These are phyloP conservation scores for Hybos culiciformis DNA, from an alignment of 2,888 invertebrate species.

Conservation along the genomic window DNA sequence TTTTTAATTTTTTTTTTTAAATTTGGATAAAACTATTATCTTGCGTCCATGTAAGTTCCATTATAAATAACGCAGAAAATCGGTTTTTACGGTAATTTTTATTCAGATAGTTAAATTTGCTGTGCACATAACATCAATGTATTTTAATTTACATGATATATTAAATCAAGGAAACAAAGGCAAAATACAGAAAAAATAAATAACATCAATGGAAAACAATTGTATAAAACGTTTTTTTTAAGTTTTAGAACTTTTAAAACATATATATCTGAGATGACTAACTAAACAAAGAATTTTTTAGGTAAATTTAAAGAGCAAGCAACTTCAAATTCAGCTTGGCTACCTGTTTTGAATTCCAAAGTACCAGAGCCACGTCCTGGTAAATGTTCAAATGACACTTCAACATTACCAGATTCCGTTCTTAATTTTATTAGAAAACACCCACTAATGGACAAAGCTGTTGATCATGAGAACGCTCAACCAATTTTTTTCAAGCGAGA, in stretches of 20 bases:
- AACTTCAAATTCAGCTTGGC: slow-evolving; percentile 84
- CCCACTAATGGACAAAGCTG: slow-evolving; percentile 94
- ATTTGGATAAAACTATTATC: too few species aligned
- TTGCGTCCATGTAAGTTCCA: too few species aligned
- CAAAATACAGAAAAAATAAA: background rate
- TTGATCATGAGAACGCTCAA: slow-evolving; percentile 82
- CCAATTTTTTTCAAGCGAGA: slow-evolving; percentile 90
- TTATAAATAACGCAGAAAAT: too few species aligned
- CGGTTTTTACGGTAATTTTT: too few species aligned
- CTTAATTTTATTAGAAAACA: slow-evolving; percentile 94
- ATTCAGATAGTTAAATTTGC: too few species aligned
- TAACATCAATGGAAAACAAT: too few species aligned
- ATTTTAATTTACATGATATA: slow-evolving; percentile 12
- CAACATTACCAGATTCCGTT: slow-evolving; percentile 79
- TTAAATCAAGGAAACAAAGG: slow-evolving; percentile 3
- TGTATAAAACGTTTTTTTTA: too few species aligned
- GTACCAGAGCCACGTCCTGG: slow-evolving; percentile 91
- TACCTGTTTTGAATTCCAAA: slow-evolving; percentile 79
- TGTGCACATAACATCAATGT: too few species aligned
- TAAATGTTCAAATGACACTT: slow-evolving; percentile 87
- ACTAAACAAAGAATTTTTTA: slow-evolving; percentile 19
- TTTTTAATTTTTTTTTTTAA: too few species aligned
- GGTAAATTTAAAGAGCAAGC: slow-evolving; percentile 85
- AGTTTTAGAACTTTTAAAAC: too few species aligned
- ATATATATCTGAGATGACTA: too few species aligned